phyloP scores from a whole-genome alignment of 1,140 invertebrate genomes.

The Wasmannia auropunctata region DNA sequence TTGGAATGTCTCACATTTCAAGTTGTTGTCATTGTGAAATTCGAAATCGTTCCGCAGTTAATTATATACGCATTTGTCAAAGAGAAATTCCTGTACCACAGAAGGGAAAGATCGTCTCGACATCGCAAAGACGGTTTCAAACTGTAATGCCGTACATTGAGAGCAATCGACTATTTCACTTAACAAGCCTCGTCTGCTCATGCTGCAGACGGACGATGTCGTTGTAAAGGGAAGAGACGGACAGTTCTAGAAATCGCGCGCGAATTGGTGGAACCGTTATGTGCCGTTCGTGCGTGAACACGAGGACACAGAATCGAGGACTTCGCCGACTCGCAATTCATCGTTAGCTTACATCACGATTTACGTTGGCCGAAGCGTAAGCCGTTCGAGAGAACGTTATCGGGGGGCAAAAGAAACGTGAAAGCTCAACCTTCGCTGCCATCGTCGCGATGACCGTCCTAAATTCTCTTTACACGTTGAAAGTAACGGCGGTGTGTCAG shows the following conservation, averaged over 20 bases:
- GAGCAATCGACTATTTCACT: slow-evolving; percentile 23
- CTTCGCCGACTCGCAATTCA: slow-evolving; percentile 30
- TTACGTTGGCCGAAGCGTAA: slow-evolving; percentile 35
- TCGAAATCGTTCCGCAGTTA: neutral
- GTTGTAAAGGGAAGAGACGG: slow-evolving; percentile 19
- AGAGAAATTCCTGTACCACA: neutral
- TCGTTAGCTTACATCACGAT: slow-evolving; percentile 57
- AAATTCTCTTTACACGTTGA: slow-evolving; percentile 52
- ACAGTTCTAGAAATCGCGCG: slow-evolving; percentile 32
- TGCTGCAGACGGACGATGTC: slow-evolving; percentile 4
- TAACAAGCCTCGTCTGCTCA: slow-evolving; percentile 12
- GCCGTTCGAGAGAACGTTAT: slow-evolving; percentile 35
- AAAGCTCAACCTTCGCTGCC: slow-evolving; percentile 7
- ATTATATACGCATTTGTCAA: neutral
- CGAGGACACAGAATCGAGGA: slow-evolving; percentile 32
- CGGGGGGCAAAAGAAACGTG: slow-evolving; percentile 14
- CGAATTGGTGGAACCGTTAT: slow-evolving; percentile 52
- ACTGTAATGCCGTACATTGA: neutral
- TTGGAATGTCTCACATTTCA: neutral
- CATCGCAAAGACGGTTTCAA: neutral
- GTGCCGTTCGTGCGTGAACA: slow-evolving; percentile 31
- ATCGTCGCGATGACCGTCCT: slow-evolving; percentile 27
- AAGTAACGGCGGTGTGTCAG: slow-evolving; percentile 31
- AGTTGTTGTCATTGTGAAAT: neutral
- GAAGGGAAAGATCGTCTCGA: neutral